A percentile compares a stretch with the other conserved stretches of the same genome.
These are phyloP conservation scores for Brachionus paranguensis DNA, from an alignment of 1,140 invertebrate genomes.

Conservation along the genomic window DNA sequence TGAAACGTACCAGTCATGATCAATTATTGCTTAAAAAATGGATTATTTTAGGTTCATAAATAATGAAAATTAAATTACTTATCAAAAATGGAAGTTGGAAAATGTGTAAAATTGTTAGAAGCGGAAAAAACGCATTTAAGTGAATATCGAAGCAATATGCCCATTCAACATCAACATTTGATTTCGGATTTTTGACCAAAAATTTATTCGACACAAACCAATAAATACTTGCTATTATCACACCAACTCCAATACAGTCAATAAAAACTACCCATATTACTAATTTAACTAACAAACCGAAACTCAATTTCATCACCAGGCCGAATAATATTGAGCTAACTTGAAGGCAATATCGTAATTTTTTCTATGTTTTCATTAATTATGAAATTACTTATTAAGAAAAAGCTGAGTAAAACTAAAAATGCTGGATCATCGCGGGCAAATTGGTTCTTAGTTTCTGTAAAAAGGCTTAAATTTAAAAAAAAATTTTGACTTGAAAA, in stretches of 20 bases:
- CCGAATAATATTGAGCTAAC: constrained; percentile 84
- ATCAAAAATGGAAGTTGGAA: constrained; percentile 82
- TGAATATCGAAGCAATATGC: constrained; percentile 97
- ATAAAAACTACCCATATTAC: constrained; percentile 86
- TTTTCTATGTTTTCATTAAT: neutral
- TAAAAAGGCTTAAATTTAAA: constrained; percentile 49
- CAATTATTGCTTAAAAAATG: constrained; percentile 40
- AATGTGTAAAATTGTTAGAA: constrained; percentile 84
- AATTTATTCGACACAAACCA: constrained; percentile 77
- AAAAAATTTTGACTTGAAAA: neutral
- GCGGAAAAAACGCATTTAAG: constrained; percentile 93
- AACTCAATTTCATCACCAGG: constrained; percentile 68
- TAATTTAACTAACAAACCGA: constrained; percentile 74
- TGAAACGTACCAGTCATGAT: constrained; percentile 58
- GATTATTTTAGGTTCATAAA: neutral
- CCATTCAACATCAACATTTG: constrained; percentile 81
- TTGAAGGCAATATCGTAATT: constrained; percentile 54
- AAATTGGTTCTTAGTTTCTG: constrained; percentile 96
- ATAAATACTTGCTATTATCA: constrained; percentile 78
- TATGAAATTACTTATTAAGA: constrained; percentile 65
- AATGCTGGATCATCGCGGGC: constrained; percentile 98
- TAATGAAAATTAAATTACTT: constrained; percentile 60
- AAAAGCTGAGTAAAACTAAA: constrained; percentile 79
- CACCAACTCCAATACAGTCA: constrained; percentile 81
- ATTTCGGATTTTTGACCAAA: constrained; percentile 61